phyloP scores from a whole-genome alignment of 2,797 vertebrate species.

The Poecile montanus region DNA sequence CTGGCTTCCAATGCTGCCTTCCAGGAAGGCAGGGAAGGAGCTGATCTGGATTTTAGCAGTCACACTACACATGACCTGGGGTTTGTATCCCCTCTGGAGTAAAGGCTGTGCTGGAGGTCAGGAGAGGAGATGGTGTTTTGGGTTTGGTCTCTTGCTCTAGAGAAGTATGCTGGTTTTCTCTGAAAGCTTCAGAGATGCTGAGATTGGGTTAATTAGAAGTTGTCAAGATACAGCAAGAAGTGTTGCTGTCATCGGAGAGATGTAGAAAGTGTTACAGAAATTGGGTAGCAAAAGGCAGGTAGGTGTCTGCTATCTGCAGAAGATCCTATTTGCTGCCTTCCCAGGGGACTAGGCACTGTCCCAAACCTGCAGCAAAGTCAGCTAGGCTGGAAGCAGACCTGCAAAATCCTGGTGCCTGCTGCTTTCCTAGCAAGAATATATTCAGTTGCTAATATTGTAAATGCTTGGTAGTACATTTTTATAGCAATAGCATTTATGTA shows the following conservation, averaged over 20 bases:
- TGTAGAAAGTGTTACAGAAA: not conserved
- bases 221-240: constrained; percentile 26
- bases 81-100: not conserved
- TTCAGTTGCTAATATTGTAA: not conserved
- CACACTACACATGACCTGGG: not conserved
- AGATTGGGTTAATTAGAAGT: constrained; percentile 40
- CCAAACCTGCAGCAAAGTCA: not conserved
- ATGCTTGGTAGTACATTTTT: not conserved
- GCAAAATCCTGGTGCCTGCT: not conserved
- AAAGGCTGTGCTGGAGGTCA: not conserved
- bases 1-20: not conserved
- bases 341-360: not conserved
- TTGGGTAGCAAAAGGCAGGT: constrained; percentile 23
- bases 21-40: not conserved
- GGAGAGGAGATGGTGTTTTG: not conserved
- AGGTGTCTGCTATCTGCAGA: constrained; percentile 15
- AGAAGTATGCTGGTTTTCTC: not conserved
- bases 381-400: not conserved
- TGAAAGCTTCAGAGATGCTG: not conserved
- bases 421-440: not conserved
- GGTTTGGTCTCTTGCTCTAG: not conserved
- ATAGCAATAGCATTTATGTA: not conserved
- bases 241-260: not conserved
- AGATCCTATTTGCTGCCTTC: not conserved
- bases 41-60: not conserved